Percentiles rank a stretch among this genome's conserved stretches.
phyloP scores from a whole-genome alignment of 2,113 vertebrate species.

The Calonectris borealis region DNA sequence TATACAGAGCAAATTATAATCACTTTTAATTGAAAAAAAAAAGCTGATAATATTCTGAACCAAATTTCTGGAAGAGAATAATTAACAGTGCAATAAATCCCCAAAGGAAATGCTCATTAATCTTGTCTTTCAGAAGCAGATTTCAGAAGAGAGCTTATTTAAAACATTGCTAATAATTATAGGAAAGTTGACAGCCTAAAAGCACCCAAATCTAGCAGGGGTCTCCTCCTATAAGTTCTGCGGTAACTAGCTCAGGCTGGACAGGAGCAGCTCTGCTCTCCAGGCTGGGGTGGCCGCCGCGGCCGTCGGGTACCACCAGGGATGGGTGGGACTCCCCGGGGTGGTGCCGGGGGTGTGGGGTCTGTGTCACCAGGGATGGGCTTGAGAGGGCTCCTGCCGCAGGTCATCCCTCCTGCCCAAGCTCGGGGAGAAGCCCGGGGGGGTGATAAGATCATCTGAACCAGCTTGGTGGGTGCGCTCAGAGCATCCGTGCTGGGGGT shows the following conservation, averaged over 20 bases:
- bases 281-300: rapidly evolving
- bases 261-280: background rate
- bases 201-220: slow-evolving; percentile 1
- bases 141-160: slow-evolving; percentile 52
- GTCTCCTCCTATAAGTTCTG: slow-evolving; percentile 24
- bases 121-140: slow-evolving; percentile 56
- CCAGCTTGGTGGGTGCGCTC: background rate
- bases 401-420: background rate
- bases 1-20: slow-evolving; percentile 46
- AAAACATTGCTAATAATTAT: slow-evolving; percentile 43
- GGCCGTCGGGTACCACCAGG: rapidly evolving
- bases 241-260: background rate
- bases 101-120: slow-evolving; percentile 53
- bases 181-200: slow-evolving; percentile 48
- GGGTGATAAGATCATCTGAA: background rate
- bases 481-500: background rate
- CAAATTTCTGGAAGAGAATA: slow-evolving; percentile 47
- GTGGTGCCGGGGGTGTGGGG: background rate
- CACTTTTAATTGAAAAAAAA: slow-evolving; percentile 65
- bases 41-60: slow-evolving; percentile 46
- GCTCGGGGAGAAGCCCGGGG: background rate
- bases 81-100: slow-evolving; percentile 57
- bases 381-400: rapidly evolving
- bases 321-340: rapidly evolving
- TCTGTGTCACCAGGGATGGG: background rate